phyloP scores from a whole-genome alignment of 1,140 invertebrate species.

The Brachionus paranguensis region DNA sequence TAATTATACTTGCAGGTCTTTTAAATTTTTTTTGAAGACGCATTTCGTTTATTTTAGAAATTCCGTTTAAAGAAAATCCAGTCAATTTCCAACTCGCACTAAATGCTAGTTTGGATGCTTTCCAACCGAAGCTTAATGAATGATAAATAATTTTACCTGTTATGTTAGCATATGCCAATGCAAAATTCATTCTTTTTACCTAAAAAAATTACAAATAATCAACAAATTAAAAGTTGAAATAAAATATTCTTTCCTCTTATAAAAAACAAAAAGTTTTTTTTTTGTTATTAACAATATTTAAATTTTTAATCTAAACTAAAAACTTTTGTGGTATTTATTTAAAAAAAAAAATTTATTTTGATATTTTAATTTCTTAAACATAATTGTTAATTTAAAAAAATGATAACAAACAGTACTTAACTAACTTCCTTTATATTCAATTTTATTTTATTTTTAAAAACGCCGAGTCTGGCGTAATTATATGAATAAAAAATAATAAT shows the following conservation, averaged over 20 bases:
- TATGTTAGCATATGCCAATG: no score
- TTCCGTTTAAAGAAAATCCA: neutral
- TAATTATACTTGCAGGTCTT: neutral
- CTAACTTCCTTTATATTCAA: neutral
- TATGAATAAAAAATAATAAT: neutral
- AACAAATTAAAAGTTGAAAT: no score
- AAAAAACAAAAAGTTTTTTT: no score
- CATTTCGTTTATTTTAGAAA: neutral
- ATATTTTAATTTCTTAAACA: neutral
- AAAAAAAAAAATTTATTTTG: neutral
- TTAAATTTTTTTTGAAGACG: neutral
- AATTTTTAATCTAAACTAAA: no score
- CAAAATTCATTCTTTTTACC: no score
- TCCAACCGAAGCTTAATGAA: neutral
- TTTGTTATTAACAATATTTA: no score
- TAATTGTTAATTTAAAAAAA: neutral
- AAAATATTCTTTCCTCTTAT: no score
- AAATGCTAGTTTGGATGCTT: neutral
- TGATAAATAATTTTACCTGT: conserved; percentile 28
- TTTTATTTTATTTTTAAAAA: neutral
- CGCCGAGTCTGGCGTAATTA: neutral
- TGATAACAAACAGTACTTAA: neutral
- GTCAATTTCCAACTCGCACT: conserved; percentile 1
- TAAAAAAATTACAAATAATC: no score
- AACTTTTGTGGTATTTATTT: no score